Evolutionary conservation across 1,140 invertebrate species (phyloP).

Genomic region (Pogonomyrmex californicus): DNA sequence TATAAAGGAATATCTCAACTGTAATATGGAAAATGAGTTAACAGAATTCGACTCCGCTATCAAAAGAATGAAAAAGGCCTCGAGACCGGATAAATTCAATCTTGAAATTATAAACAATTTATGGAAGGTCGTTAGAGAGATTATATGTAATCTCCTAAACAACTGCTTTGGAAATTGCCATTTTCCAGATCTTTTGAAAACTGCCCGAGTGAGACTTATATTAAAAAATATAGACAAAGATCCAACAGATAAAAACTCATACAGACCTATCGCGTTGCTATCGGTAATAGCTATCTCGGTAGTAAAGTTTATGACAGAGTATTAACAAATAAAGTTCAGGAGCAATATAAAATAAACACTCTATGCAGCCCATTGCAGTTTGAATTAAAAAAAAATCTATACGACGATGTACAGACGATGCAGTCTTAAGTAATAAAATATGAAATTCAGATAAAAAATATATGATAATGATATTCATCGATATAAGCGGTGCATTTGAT

Average conservation of each 20-base stretch:
- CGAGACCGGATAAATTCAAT: neutral
- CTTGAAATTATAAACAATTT: neutral
- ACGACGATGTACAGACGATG: slow-evolving; percentile 66
- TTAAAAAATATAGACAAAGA: slow-evolving; percentile 68
- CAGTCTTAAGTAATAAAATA: slow-evolving; percentile 26
- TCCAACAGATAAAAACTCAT: slow-evolving; percentile 67
- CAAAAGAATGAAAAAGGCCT: too few relatives aligned
- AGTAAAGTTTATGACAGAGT: slow-evolving; percentile 74
- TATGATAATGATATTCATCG: slow-evolving; percentile 75
- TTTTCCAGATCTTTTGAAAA: slow-evolving; percentile 79
- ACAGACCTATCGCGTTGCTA: slow-evolving; percentile 76
- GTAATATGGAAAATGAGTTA: too few relatives aligned
- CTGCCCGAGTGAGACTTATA: slow-evolving; percentile 72
- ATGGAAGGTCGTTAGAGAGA: too few relatives aligned
- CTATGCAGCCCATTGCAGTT: slow-evolving; percentile 52
- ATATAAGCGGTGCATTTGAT: slow-evolving; percentile 84
- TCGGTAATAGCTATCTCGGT: slow-evolving; percentile 59
- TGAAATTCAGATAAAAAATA: slow-evolving; percentile 53
- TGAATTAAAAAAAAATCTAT: slow-evolving; percentile 33
- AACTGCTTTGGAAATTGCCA: slow-evolving; percentile 48
- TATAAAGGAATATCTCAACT: too few relatives aligned
- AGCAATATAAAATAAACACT: too few relatives aligned
- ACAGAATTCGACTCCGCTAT: too few relatives aligned
- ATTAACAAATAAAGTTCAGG: too few relatives aligned
- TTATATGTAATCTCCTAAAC: slow-evolving; percentile 40